phyloP scores from a whole-genome alignment of 2,113 vertebrate species.

The Myiagra hebetior region DNA sequence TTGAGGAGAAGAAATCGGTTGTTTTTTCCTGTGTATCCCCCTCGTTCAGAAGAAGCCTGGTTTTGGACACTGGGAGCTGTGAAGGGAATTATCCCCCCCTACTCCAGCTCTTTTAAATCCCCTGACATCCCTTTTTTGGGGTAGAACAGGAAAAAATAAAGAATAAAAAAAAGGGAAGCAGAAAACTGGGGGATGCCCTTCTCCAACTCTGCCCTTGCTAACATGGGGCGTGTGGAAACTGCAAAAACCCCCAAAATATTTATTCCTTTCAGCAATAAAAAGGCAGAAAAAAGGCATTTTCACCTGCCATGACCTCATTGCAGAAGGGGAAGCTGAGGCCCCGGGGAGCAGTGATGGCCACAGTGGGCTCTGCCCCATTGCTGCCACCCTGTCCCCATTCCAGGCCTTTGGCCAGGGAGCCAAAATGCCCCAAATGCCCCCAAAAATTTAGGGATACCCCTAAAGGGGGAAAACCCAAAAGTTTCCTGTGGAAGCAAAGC shows the following conservation, averaged over 20 bases:
- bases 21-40: background rate
- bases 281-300: background rate
- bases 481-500: background rate
- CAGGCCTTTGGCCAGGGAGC: background rate
- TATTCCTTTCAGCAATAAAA: background rate
- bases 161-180: background rate
- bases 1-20: background rate
- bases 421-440: accelerated
- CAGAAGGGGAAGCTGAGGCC: background rate
- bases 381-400: background rate
- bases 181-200: background rate
- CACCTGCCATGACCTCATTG: background rate
- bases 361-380: background rate
- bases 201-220: background rate
- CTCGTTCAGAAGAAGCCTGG: background rate
- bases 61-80: background rate
- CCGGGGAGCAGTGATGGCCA: accelerated
- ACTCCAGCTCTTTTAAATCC: background rate
- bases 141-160: background rate
- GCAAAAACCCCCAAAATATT: accelerated
- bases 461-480: too few species aligned
- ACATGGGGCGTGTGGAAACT: accelerated
- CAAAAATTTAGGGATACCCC: background rate
- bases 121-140: background rate
- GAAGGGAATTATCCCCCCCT: background rate